phyloP scores from a whole-genome alignment of 1,140 invertebrate species.

The Philotrypesis tridentata region DNA sequence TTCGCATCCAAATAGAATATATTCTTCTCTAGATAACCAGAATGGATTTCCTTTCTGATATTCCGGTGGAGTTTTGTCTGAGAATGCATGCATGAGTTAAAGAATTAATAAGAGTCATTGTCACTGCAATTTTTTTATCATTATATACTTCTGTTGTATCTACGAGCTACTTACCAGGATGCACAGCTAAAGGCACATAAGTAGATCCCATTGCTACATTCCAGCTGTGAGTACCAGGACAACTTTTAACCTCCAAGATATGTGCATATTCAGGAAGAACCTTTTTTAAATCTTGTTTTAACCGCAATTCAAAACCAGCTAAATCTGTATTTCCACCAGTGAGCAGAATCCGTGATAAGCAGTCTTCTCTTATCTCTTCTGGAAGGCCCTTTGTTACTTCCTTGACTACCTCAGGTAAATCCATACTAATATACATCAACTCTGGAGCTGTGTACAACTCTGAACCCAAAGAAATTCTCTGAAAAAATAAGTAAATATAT shows the following conservation, averaged over 20 bases:
- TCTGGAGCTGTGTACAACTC: slow-evolving; percentile 74
- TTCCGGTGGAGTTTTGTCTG: slow-evolving; percentile 71
- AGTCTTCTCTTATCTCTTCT: slow-evolving; percentile 68
- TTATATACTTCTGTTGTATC: too few species aligned
- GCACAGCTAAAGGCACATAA: slow-evolving; percentile 71
- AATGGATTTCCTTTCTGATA: slow-evolving; percentile 71
- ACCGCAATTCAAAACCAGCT: slow-evolving; percentile 70
- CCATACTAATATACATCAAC: slow-evolving; percentile 73
- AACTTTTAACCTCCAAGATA: slow-evolving; percentile 71
- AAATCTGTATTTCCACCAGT: slow-evolving; percentile 75
- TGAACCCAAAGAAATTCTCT: slow-evolving; percentile 71
- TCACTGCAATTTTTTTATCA: too few species aligned
- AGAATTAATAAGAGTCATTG: neutral
- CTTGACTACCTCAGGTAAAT: slow-evolving; percentile 71
- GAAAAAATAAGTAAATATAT: slow-evolving; percentile 43
- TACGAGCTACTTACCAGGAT: slow-evolving; percentile 63
- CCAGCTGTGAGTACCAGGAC: slow-evolving; percentile 72
- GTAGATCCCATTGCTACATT: slow-evolving; percentile 74
- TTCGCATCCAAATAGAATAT: slow-evolving; percentile 73
- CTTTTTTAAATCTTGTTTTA: slow-evolving; percentile 71
- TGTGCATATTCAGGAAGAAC: slow-evolving; percentile 69
- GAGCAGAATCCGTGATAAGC: slow-evolving; percentile 72
- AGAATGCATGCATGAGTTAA: slow-evolving; percentile 16
- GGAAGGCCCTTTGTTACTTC: slow-evolving; percentile 70
- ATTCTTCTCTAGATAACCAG: slow-evolving; percentile 74